Base-by-base conservation (phyloP, 2,113 vertebrate genomes). In the human (Homo sapiens) region DNA sequence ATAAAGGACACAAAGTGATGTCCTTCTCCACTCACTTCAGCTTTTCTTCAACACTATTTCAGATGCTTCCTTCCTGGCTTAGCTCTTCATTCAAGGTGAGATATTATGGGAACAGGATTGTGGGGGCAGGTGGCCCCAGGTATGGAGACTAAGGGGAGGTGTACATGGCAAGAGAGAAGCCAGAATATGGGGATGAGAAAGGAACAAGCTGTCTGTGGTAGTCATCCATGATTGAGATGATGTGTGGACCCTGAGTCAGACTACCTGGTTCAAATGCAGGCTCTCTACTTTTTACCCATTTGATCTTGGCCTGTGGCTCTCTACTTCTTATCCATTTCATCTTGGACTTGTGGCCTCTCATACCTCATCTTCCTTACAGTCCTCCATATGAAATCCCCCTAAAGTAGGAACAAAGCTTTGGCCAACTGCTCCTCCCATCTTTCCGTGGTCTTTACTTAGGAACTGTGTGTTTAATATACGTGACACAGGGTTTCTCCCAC, bases 401-500 rank as follows among this genome's bases (percentile, higher is more conserved):
- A 86, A 18, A 95, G 87, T 35, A 96, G 94, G 57, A 95, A 40
- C 16, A 95, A 94, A 79, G 87, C 92, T 8, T 20, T 96, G 57
- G 93, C 97, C 70, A 96, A 94, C 0, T 97, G 96, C 6, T 96
- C 89, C 10, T 95, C 97, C 17, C 95, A 97, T 27, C 66, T 95
- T 0, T 84, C 95, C 10, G 96, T 97, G 10, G 93, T 8, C 84
- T 97, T 64, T 98, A 93, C 70, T 96, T 50, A 48, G 82, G 35
- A 61, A 90, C 38, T 55, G 1, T 55, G 52, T 55, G 17, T 55
- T 18, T 2, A 55, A 95, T 97, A 70, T 96, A 97, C 48, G 91
- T 86, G 96, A 97, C 85, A 1, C 95, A 95, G 0, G 14, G 30
- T 48, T 96, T 89, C 11, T 82, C 76, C 6, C 86, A 92, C 27